Base-by-base conservation (phyloP, 2,113 vertebrate species). In the Aphelocoma coerulescens region DNA sequence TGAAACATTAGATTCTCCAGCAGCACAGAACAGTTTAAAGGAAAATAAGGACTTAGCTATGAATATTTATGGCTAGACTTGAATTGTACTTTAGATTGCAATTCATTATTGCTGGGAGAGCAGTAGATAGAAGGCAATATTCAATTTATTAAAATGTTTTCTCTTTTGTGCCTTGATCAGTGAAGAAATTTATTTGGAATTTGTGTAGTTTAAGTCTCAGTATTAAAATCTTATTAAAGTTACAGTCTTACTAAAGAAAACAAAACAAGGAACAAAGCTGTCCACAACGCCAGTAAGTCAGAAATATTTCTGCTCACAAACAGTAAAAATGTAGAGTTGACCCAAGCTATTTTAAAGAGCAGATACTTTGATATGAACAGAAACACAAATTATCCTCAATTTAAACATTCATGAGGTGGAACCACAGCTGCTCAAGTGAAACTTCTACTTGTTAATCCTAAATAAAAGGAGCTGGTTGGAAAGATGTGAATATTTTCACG, bases 11-110 rank as follows among this genome's bases (percentile, higher is more conserved):
- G 24, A 23, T 48, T 93, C 91, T 76, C 61, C 83, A 58, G 57
- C 10, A 82, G 32, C 51, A 71, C 6, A 33, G 39, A 91, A 35
- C 11, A 91, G 30, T 90, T 91, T 72, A 55, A 82, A 58, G 44
- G 51, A 83, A 94, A 91, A 80, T 30, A 84, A 88, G 44, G 58
- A 48, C 32, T 35, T 41, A 69, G 43, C 68, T 33, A 77, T 94
- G 51, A 95, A 91, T 97, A 89, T 95, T 95, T 91, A 92, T 88
- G 57, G 62, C 43, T 71, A 16, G 35, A 66, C 39, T 24, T 49
- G 55, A 79, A 83, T 39, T 74, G 79, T 39, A 19, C 77, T 94
- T 92, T 49, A 72, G 74, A 67, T 76, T 65, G 37, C 77, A 74
- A 80, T 77, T 78, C 59, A 65, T 88, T 91, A 90, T 71, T 92